Conservation (phyloP, 92 coral and sea anemone species). For the Phenganax stokvisi region DNA sequence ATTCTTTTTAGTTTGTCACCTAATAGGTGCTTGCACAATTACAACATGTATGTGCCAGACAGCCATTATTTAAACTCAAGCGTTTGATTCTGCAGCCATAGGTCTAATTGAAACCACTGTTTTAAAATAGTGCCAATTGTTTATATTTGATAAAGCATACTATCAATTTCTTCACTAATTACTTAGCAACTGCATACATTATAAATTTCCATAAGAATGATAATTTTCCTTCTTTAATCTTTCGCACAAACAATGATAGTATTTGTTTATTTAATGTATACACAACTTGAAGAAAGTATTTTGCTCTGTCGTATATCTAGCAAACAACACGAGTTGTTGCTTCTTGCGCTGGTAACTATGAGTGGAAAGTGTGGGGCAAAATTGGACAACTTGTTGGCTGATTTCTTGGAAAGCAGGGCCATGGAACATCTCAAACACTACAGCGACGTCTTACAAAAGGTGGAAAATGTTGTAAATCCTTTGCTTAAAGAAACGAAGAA, state of each 20-base stretch:
- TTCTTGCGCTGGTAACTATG: not conserved
- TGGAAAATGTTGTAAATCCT: constrained; percentile 31
- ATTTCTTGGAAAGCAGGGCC: constrained; percentile 16
- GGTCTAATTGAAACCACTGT: too few relatives aligned
- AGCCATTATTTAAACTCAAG: not conserved
- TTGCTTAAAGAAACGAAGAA: constrained; percentile 25
- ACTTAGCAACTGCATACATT: constrained; percentile 6
- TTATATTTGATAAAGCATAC: not conserved
- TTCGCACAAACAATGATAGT: constrained; percentile 18
- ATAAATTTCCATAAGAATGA: not conserved
- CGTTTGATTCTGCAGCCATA: not conserved
- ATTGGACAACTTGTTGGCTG: constrained; percentile 7
- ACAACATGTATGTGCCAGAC: not conserved
- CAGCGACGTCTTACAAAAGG: constrained; percentile 14
- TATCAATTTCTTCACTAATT: not conserved
- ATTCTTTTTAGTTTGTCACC: not conserved
- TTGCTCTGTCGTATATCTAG: constrained; percentile 5
- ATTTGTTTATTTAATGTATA: not conserved
- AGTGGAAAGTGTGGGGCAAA: not conserved
- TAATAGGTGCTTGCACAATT: not conserved
- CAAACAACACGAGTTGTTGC: not conserved
- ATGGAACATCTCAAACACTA: constrained; percentile 31
- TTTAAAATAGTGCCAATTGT: not conserved
- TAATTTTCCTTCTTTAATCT: constrained; percentile 12
- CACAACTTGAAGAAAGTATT: not conserved